These are phyloP conservation scores for Knipowitschia caucasica DNA, from an alignment of 2,797 vertebrate species.

Conservation along the genomic window DNA sequence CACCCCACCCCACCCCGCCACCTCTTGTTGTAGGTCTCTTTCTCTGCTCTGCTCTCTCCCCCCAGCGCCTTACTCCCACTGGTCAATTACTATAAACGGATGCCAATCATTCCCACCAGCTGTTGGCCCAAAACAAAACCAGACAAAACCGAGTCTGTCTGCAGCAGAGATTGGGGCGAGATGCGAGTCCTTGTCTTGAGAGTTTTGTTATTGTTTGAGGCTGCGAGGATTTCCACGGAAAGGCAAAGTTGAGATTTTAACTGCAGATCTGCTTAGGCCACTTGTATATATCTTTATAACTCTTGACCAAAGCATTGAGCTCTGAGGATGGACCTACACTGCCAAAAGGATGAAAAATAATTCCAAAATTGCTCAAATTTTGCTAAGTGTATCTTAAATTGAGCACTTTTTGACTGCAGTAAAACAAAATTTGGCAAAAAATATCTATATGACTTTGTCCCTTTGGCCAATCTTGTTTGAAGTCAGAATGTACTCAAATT, in stretches of 20 bases:
- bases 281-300: not conserved
- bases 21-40: not conserved
- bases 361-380: too few relatives aligned
- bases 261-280: not conserved
- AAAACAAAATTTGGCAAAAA: too few relatives aligned
- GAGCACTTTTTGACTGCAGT: too few relatives aligned
- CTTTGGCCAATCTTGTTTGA: too few relatives aligned
- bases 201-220: slow-evolving; percentile 4
- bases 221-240: not conserved
- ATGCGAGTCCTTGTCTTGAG: slow-evolving; percentile 20
- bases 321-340: too few relatives aligned
- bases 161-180: slow-evolving; percentile 61
- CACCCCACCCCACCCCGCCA: slow-evolving; percentile 48
- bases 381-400: too few relatives aligned
- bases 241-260: not conserved
- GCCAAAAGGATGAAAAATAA: too few relatives aligned
- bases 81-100: slow-evolving; percentile 74
- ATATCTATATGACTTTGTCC: too few relatives aligned
- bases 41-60: slow-evolving; percentile 29
- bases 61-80: slow-evolving; percentile 58
- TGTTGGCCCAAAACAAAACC: slow-evolving; percentile 77
- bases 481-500: too few relatives aligned
- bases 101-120: slow-evolving; percentile 77
- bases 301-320: too few relatives aligned
- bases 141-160: slow-evolving; percentile 67